Evolutionary conservation across 1,140 invertebrate genomes (phyloP).

Genomic region (Schlechtendalia chinensis): DNA sequence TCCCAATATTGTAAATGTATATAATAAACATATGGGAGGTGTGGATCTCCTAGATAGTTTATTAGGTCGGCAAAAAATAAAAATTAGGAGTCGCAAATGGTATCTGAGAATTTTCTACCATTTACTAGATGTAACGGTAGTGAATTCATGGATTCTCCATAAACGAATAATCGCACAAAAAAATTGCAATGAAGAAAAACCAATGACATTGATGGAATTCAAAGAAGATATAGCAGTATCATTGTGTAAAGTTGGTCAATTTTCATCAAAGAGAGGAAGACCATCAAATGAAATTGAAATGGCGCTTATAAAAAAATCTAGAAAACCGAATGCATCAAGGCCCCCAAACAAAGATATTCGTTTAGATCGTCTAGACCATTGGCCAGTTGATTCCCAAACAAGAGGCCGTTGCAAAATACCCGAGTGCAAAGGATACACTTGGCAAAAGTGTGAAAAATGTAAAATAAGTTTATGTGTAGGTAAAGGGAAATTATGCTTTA

Average conservation of each 20-base stretch:
- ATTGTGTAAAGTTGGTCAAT: too few relatives aligned
- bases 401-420: constrained; percentile 55
- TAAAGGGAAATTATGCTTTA: neutral
- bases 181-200: too few relatives aligned
- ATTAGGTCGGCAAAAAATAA: too few relatives aligned
- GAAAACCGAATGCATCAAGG: constrained; percentile 52
- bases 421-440: constrained; percentile 35
- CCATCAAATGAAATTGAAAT: too few relatives aligned
- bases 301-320: neutral
- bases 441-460: constrained; percentile 17
- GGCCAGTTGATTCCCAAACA: constrained; percentile 55
- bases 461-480: neutral
- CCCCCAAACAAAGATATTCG: constrained; percentile 54
- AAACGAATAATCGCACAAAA: too few relatives aligned
- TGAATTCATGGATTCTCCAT: too few relatives aligned
- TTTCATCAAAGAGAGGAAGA: too few relatives aligned
- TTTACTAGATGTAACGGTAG: constrained; percentile 56
- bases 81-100: too few relatives aligned
- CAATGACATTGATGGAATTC: too few relatives aligned
- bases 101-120: too few relatives aligned
- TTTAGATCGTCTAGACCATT: constrained; percentile 55
- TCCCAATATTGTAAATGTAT: constrained; percentile 53
- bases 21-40: constrained; percentile 54
- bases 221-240: too few relatives aligned
- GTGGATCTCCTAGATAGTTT: too few relatives aligned